Base-by-base conservation (phyloP, 2,888 invertebrate species). In the Desoria tigrina region DNA sequence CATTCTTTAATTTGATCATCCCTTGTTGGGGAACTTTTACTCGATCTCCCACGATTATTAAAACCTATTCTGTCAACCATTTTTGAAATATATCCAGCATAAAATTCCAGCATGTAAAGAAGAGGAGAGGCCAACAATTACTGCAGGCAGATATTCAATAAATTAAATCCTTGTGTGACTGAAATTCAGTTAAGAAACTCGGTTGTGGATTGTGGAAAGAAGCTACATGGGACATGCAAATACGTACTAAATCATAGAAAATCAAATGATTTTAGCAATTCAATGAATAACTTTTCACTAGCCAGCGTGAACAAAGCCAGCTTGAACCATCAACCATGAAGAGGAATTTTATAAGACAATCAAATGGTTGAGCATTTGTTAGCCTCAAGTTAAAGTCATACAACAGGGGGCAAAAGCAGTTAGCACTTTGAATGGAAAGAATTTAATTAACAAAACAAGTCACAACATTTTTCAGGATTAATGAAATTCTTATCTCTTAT, bases 391-490 rank as follows among this genome's bases (percentile, higher is more conserved):
- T 32, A 11, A 32, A 32, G 32, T 32, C 11, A 32, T 26, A 16
- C 21, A 24, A 23, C 21, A 51, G 51, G 51, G 51, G 51, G 51
- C 24, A 51, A 32, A 11, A 54, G 54, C 54, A 54, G 54, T 54
- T 28, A 54, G 32, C 32, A 26, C 27, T 16, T 54, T n/a, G 28
- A 54, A 4, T 16, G 54, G 28, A 28, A 26, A 54, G 27, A 54
- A 54, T 27, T 54, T 54, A 54, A 54, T 54, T 54, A 54, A 54
- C 54, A 54, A 54, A 28, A 54, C 27, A 26, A 54, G 27, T 54
- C 54, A 54, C 27, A 54, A 27, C 54, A 32, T 54, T 54, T 54
- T 45, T 54, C 54, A 54, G 28, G 54, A 54, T 54, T 28, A 54
- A 54, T 54, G 54, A 28, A 54, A 54, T 28, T 53, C 53, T 53